phyloP scores from a whole-genome alignment of 2,888 invertebrate species.

The Leptopilina drosophilae region DNA sequence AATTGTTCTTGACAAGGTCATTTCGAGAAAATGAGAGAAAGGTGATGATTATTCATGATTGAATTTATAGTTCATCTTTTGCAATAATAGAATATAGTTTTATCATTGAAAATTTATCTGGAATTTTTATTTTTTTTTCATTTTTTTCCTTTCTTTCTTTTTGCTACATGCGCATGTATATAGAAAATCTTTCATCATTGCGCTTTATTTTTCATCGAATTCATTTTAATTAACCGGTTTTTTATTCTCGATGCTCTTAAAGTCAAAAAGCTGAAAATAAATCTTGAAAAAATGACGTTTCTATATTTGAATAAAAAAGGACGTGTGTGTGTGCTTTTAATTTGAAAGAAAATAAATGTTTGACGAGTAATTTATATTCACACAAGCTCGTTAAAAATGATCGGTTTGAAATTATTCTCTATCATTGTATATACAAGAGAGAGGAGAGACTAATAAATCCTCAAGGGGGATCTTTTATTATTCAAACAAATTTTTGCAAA shows the following conservation, averaged over 20 bases:
- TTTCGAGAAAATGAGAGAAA: conserved; percentile 23
- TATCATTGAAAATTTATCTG: conserved; percentile 1
- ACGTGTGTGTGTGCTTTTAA: not conserved
- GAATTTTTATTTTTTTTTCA: no score
- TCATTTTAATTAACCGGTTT: conserved; percentile 4
- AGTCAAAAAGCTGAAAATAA: conserved; percentile 24
- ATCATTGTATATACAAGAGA: no score
- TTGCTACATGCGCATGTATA: not conserved
- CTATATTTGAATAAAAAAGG: not conserved
- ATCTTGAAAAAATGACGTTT: not conserved
- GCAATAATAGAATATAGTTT: not conserved
- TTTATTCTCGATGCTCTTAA: not conserved
- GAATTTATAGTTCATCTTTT: conserved; percentile 26
- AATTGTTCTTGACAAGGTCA: conserved; percentile 32
- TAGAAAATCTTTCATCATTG: conserved; percentile 2
- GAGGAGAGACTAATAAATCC: no score
- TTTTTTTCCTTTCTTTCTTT: no score
- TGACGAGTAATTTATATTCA: conserved; percentile 2
- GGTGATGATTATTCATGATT: conserved; percentile 17
- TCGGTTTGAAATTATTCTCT: not conserved
- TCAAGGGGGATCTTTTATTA: no score
- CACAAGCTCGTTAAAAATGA: not conserved
- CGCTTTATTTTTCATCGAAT: not conserved
- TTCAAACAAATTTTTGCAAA: no score
- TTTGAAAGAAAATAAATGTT: conserved; percentile 19